Evolutionary conservation across 2,113 vertebrate species (phyloP), one percentile per base, ranked within the genome.

Genomic region (Chamaea fasciata): DNA sequence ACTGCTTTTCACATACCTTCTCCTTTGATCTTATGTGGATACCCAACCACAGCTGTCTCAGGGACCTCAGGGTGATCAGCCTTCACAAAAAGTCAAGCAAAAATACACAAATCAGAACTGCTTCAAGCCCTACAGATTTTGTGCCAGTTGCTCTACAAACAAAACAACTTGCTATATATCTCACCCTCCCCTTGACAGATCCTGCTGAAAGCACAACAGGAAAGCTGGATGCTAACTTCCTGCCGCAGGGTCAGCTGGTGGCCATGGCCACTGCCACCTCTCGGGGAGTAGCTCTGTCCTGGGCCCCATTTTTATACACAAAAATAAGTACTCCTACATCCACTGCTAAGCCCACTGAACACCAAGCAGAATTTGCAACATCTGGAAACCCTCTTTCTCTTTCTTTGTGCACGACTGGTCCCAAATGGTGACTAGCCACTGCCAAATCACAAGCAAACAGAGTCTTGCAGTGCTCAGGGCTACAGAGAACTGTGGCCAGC

Each of bases 31-130:
- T 98, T 97, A 19, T 99, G 99, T 5, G 98, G 98, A 81, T 98
- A 97, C 44, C 99, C 98, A 73, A 99, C 97, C 86, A 99, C 99
- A n/a, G 99, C 99, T 2, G 98, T 97, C 95, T 99, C 99, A 2
- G 99, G 99, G 75, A 99, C 98, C 4, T 97, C 97, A 6, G 99
- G 98, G 83, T 99, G 99, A 89, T 98, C 98, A 49, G 98, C 98
- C 99, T 99, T 95, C 64, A 77, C 39, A 81, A 42, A 74, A 95
- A 80, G 53, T 56, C 27, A 70, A 94, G 73, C 30, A 91, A 70
- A 76, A 78, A 56, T 3, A 53, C 35, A 67, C 20, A 64, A 42
- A 75, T 63, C 28, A 1, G 57, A 37, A 59, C 39, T 9, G 31
- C 55, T 76, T 81, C n/a, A 70, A 71, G 55, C 12, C 44, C 28